Evolutionary conservation across 1,140 invertebrate genomes (phyloP).

Genomic region (Platorchestia sp.): DNA sequence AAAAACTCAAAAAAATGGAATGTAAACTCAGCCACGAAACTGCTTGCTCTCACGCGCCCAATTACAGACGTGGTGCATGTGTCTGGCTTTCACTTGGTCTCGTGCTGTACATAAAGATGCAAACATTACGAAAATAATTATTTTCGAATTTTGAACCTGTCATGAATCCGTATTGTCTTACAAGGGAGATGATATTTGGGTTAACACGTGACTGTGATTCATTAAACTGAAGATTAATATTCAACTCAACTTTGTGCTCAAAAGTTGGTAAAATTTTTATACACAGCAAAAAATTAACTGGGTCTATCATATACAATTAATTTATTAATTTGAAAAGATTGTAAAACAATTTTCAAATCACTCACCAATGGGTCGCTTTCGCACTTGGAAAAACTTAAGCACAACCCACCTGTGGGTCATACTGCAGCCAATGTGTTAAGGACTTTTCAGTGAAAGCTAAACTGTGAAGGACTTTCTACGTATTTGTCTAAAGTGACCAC

Average conservation of each 20-base stretch:
- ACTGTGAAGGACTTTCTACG: neutral
- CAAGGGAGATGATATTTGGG: neutral
- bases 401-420: no score
- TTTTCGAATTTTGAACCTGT: neutral
- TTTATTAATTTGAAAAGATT: no score
- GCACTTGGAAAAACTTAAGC: no score
- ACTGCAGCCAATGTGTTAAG: no score
- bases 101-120: neutral
- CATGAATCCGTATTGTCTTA: neutral
- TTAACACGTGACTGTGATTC: no score
- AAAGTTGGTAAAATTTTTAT: no score
- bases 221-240: no score
- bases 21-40: neutral
- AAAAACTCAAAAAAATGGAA: neutral
- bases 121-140: neutral
- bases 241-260: no score
- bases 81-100: neutral
- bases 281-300: no score
- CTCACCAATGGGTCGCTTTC: no score
- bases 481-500: neutral
- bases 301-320: no score
- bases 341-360: no score
- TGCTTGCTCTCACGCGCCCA: neutral
- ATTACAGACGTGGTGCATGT: neutral
- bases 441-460: neutral